Evolutionary conservation across 1,140 invertebrate genomes (phyloP).

Genomic region (Solen grandis): DNA sequence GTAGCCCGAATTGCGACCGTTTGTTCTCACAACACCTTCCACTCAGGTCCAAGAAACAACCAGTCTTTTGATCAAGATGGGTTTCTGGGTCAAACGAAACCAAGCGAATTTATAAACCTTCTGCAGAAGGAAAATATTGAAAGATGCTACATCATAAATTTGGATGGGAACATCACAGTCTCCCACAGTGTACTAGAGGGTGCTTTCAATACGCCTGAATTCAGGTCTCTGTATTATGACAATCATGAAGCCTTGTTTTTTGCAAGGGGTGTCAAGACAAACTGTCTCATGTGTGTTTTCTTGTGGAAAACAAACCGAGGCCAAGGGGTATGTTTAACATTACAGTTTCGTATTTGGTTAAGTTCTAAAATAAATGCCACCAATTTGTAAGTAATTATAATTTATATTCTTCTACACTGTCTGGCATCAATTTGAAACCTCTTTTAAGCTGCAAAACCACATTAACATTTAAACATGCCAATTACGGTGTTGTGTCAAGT

Average conservation of each 20-base stretch:
- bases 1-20: too few relatives aligned
- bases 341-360: too few relatives aligned
- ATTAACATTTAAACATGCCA: neutral
- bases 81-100: too few relatives aligned
- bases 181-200: slow-evolving; percentile 1
- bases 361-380: neutral
- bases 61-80: too few relatives aligned
- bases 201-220: neutral
- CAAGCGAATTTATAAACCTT: neutral
- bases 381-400: neutral
- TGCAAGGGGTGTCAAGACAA: slow-evolving; percentile 53
- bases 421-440: neutral
- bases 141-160: slow-evolving; percentile 30
- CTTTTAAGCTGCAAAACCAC: neutral
- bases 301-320: slow-evolving; percentile 66
- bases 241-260: slow-evolving; percentile 70
- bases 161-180: slow-evolving; percentile 9
- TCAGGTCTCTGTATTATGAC: slow-evolving; percentile 36
- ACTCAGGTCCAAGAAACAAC: too few relatives aligned
- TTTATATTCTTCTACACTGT: neutral
- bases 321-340: slow-evolving; percentile 64
- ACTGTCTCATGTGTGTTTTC: slow-evolving; percentile 60
- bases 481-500: neutral
- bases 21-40: too few relatives aligned
- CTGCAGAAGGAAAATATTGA: slow-evolving; percentile 8